Base-by-base conservation (phyloP, 2,888 invertebrate genomes). In the Drosophila quinaria region DNA sequence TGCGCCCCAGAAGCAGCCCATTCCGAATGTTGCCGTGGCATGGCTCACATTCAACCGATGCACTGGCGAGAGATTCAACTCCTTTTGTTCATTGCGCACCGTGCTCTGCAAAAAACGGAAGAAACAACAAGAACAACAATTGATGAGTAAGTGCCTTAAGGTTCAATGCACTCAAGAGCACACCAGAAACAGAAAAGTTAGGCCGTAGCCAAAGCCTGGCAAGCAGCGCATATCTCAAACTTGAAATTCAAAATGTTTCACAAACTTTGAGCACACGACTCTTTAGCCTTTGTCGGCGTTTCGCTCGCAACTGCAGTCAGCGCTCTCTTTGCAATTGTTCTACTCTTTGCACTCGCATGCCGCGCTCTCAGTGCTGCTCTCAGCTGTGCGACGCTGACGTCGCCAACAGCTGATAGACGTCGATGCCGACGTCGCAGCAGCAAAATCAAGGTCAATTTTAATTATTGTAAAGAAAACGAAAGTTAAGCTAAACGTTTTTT, bases 1-100 rank as follows among this genome's bases (percentile, higher is more conserved):
- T 60, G 96, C 96, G 33, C 97, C 97, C 98, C 98, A 98, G 93
- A 98, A 98, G 92, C 98, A 98, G 13, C 97, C 97, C 97, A 98
- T 97, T 11, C 97, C 97, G 92, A 98, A 97, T 0, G 97, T 97
- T 5, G 97, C 98, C 6, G 91, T 92, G 35, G 92, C 90, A 31
- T 86, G 82, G 11, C 88, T 81, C 3, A 81, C 82, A 51, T 91
- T 83, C 51, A 92, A 39, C 41, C 86, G 74, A 67, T 93, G 93
- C 1, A 89, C 90, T 2, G 92, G 92, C 3, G 58, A 63, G 5
- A 92, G 81, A 35, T 74, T 91, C 22, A 92, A 71, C 49, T 92
- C 92, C 64, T 91, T 90, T 65, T 92, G 93, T 65, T 92, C 92
- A 78, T 87, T 91, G 64, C 90, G 90, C 25, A 92, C 91, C 54